Percentiles rank a stretch among this genome's conserved stretches.
Conservation (phyloP, 2,888 invertebrate species). For the Erpobdella octoculata region DNA sequence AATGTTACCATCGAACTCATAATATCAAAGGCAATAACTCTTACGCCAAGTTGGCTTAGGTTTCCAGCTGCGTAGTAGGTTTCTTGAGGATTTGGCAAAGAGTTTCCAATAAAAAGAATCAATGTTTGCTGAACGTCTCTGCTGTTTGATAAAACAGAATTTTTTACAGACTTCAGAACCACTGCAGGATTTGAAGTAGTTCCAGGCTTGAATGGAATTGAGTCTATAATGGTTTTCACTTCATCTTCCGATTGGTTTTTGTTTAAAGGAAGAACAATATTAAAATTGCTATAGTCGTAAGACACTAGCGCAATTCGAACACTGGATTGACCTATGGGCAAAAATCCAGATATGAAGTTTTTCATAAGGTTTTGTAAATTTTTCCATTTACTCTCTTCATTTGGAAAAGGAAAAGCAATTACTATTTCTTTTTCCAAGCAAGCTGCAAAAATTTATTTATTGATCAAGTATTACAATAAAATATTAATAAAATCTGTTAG, state of each 20-base stretch:
- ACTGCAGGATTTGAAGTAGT: not conserved
- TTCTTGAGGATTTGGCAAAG: not conserved
- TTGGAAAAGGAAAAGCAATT: conserved; percentile 25
- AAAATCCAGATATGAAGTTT: conserved; percentile 21
- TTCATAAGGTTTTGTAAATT: conserved; percentile 21
- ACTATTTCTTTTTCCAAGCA: conserved; percentile 19
- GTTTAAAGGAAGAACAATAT: conserved; percentile 3
- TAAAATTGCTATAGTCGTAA: conserved; percentile 7
- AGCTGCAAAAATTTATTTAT: too few relatives aligned
- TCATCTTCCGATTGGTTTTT: conserved; percentile 16
- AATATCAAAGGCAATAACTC: conserved; percentile 25
- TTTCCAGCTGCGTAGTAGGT: not conserved
- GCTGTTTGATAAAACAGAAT: not conserved
- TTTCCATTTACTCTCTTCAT: not conserved
- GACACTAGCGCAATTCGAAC: conserved; percentile 27
- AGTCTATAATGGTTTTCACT: conserved; percentile 21
- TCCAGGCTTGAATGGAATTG: conserved; percentile 17
- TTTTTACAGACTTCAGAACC: not conserved
- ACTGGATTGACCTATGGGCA: not conserved
- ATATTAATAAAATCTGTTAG: too few relatives aligned
- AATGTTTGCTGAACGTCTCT: conserved; percentile 20
- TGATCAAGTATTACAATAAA: too few relatives aligned
- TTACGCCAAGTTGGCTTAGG: not conserved
- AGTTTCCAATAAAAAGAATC: conserved; percentile 23
- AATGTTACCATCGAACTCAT: not conserved